Evolutionary conservation across 2,797 vertebrate genomes (phyloP).

Genomic region (Pristis pectinata): DNA sequence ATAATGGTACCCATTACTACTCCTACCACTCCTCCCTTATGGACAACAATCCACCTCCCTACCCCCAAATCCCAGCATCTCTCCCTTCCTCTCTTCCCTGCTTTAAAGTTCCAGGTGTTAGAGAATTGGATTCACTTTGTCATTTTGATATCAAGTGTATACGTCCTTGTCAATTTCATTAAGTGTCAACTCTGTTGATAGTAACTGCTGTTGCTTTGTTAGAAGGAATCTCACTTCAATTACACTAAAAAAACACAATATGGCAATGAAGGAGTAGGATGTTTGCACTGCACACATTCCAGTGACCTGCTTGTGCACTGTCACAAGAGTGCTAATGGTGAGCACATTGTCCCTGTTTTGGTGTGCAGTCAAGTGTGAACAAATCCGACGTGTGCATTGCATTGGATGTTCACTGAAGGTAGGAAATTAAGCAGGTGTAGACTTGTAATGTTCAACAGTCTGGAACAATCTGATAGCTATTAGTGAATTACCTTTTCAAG

Average conservation of each 20-base stretch:
- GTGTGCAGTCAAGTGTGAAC: not conserved
- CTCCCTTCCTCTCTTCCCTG: no score
- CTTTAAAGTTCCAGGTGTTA: not conserved
- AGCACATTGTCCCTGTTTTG: not conserved
- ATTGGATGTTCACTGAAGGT: conserved; percentile 59
- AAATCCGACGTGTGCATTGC: conserved; percentile 54
- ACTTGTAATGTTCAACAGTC: conserved; percentile 57
- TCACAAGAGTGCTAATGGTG: not conserved
- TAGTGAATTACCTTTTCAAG: not conserved
- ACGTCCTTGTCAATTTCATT: not conserved
- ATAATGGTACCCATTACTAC: no score
- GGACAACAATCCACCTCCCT: no score
- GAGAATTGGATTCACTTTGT: not conserved
- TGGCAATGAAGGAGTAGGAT: not conserved
- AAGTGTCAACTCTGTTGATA: not conserved
- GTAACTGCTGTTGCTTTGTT: not conserved
- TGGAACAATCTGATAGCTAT: conserved; percentile 40
- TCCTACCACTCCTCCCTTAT: no score
- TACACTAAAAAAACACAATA: not conserved
- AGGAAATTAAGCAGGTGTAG: conserved; percentile 62
- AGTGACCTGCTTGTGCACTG: not conserved
- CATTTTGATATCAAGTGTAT: not conserved
- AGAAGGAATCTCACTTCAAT: not conserved
- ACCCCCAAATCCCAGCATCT: no score
- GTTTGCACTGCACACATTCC: no score